phyloP scores from a whole-genome alignment of 2,113 vertebrate species.

The Xyrauchen texanus region DNA sequence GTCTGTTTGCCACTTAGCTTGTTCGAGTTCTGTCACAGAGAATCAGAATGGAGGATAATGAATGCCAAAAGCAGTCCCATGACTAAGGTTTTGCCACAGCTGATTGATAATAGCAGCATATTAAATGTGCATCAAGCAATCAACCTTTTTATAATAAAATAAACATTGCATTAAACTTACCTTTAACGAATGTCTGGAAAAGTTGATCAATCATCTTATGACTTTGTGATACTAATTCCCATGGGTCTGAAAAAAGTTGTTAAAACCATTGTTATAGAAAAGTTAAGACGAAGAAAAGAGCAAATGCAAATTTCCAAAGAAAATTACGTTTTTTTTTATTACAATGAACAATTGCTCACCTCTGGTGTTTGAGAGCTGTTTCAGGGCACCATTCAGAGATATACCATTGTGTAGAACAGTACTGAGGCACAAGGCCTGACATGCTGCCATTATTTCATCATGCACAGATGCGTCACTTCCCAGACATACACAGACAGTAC shows the following conservation, averaged over 20 bases:
- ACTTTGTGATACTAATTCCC: constrained; percentile 73
- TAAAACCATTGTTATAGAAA: no score
- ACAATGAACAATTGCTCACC: constrained; percentile 45
- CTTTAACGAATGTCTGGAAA: constrained; percentile 77
- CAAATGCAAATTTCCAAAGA: no score
- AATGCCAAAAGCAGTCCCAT: background rate
- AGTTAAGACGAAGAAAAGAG: no score
- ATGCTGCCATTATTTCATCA: constrained; percentile 76
- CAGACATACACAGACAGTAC: constrained; percentile 78
- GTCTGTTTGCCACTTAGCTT: constrained; percentile 77
- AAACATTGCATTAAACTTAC: constrained; percentile 48
- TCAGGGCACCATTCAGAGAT: constrained; percentile 42
- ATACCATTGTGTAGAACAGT: constrained; percentile 50
- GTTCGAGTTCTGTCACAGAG: constrained; percentile 70
- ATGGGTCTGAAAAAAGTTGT: constrained; percentile 56
- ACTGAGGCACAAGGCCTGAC: constrained; percentile 73
- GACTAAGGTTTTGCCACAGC: background rate
- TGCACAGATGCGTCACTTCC: constrained; percentile 64
- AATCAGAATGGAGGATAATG: background rate
- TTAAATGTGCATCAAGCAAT: background rate
- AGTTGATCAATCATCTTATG: constrained; percentile 71
- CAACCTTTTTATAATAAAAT: background rate
- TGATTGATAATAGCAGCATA: background rate
- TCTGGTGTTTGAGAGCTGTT: constrained; percentile 36
- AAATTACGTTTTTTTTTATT: background rate